phyloP scores from a whole-genome alignment of 2,113 vertebrate genomes.

The Tetraodon nigroviridis region DNA sequence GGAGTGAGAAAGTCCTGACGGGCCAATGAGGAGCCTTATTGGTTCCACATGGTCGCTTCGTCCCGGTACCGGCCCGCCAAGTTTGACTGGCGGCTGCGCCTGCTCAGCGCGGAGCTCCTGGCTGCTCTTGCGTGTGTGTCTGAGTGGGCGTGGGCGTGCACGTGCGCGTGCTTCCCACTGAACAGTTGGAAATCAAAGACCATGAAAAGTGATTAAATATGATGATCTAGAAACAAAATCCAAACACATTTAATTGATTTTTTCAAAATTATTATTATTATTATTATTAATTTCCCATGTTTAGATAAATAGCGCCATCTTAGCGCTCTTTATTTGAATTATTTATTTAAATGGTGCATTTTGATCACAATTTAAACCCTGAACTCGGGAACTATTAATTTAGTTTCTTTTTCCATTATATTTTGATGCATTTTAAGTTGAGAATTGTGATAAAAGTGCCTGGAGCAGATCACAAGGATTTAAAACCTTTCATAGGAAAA shows the following conservation, averaged over 20 bases:
- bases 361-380: too few species aligned
- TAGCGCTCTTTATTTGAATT: too few species aligned
- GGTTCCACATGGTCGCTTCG: constrained; percentile 65
- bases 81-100: constrained; percentile 72
- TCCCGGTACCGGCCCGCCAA: constrained; percentile 68
- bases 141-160: constrained; percentile 32
- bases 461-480: too few species aligned
- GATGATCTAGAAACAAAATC: neutral
- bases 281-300: too few species aligned
- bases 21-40: neutral
- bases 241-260: too few species aligned
- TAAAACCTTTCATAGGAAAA: neutral
- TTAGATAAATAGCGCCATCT: too few species aligned
- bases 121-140: constrained; percentile 40
- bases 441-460: too few species aligned
- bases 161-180: constrained; percentile 46
- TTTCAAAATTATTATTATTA: too few species aligned
- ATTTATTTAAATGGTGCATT: too few species aligned
- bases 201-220: constrained; percentile 26
- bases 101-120: constrained; percentile 58
- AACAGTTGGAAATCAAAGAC: constrained; percentile 31
- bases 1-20: constrained; percentile 43
- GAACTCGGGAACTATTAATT: too few species aligned
- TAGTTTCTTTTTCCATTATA: too few species aligned
- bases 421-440: too few species aligned